Base-by-base conservation (phyloP, 1,140 invertebrate species). In the Zaprionus gabonicus region DNA sequence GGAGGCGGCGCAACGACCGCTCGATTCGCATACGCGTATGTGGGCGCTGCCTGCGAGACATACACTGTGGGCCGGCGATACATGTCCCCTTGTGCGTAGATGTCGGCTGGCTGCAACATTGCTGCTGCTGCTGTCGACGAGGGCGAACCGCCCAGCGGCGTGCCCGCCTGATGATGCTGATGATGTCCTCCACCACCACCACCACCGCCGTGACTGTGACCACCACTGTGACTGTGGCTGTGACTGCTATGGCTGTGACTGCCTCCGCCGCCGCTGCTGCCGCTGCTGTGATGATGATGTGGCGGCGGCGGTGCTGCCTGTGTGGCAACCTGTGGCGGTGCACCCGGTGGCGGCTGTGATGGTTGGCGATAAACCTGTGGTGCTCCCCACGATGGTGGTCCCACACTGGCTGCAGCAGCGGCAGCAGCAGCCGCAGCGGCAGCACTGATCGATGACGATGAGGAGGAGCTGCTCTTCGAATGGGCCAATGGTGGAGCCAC, bases 1-100 rank as follows among this genome's bases (percentile, higher is more conserved):
- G 97, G 97, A 12, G 97, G 97, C 67, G 96, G 96, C 75, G 96
- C 94, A n/a, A 90, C 96, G 76, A 96, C 94, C 53, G 96, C 96
- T 75, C 96, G 95, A 92, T 95, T 96, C 92, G 78, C 81, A 59
- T 90, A 90, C 17, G 91, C 83, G 58, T 93, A 93, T 6, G 85
- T 92, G 12, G 91, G 91, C 27, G 91, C 81, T 5, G 91, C 91
- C 64, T 93, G 92, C 9, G 91, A 93, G 1, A 95, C 95, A 82
- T 95, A 96, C 13, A 95, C 95, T 15, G 94, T 93, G 46, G 95
- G 94, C 17, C 95, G 91, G 3, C 95, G 93, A 81, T 95, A 95
- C 58, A 95, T 92, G 71, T 95, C 95, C 65, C 94, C 93, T 71
- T 93, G 93, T 88, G 91, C 95, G 93, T 69, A 95, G 81, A 70